Evolutionary conservation across 2,113 vertebrate species (phyloP).

Genomic region (Choloepus hoffmanni): DNA sequence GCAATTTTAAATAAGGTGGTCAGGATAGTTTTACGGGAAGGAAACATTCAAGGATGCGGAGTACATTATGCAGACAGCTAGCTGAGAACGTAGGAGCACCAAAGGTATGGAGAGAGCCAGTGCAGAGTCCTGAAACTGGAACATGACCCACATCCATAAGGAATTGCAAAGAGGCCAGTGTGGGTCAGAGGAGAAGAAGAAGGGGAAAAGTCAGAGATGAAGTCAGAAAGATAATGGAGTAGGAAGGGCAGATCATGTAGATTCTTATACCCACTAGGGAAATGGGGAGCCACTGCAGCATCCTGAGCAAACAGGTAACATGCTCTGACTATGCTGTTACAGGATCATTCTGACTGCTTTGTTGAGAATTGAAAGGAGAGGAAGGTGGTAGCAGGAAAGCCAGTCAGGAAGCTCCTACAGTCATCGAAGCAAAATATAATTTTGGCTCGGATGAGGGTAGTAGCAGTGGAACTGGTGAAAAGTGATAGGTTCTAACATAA

Average conservation of each 20-base stretch:
- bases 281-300: background rate
- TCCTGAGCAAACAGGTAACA: background rate
- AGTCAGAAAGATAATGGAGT: background rate
- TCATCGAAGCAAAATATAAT: background rate
- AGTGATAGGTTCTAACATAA: background rate
- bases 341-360: background rate
- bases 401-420: background rate
- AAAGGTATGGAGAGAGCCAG: background rate
- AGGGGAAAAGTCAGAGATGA: background rate
- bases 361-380: background rate
- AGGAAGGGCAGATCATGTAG: rapidly evolving
- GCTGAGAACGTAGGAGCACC: background rate
- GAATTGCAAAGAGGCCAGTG: background rate
- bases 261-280: background rate
- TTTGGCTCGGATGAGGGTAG: background rate
- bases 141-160: background rate
- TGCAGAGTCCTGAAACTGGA: background rate
- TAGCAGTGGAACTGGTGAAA: background rate
- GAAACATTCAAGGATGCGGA: background rate
- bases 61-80: background rate
- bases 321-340: background rate
- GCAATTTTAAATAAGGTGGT: background rate
- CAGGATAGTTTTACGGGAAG: background rate
- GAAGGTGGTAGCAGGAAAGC: background rate
- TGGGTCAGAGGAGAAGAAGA: background rate